Conservation (phyloP, 2,113 vertebrate species). For the Malurus melanocephalus region DNA sequence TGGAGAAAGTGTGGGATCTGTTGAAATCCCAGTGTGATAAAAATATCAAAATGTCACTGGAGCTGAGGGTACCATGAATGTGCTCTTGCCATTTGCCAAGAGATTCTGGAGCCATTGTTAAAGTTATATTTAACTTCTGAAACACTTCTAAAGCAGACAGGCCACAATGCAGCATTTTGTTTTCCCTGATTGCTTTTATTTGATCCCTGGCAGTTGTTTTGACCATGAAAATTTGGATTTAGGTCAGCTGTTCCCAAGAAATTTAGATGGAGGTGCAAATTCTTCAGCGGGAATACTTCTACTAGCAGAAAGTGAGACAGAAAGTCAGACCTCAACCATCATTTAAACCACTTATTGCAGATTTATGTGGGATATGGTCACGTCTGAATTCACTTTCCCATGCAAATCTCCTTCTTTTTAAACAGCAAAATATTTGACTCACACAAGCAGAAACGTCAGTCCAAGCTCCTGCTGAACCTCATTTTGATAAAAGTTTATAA, state of each 20-base stretch:
- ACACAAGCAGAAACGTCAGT: not conserved
- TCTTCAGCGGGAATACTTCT: not conserved
- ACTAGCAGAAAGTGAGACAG: not conserved
- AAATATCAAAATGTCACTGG: conserved; percentile 27
- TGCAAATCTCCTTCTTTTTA: not conserved
- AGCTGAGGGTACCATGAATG: not conserved
- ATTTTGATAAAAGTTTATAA: not conserved
- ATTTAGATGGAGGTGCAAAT: not conserved
- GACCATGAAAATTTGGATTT: conserved; percentile 21
- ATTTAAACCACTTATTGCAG: not conserved
- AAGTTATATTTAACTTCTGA: not conserved
- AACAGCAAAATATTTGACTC: not conserved
- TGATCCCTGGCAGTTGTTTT: conserved; percentile 43
- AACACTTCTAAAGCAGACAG: not conserved
- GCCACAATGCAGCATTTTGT: not conserved
- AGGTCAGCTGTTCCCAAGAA: conserved; percentile 46
- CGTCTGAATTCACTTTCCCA: not conserved
- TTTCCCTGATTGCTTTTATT: conserved; percentile 11
- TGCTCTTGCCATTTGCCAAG: not conserved
- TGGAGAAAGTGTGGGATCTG: not conserved
- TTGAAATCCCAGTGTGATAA: conserved; percentile 21
- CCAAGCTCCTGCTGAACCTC: not conserved
- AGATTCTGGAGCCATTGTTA: not conserved
- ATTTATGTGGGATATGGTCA: not conserved
- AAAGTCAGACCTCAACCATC: not conserved